Evolutionary conservation across 2,888 invertebrate genomes (phyloP), one percentile per base, ranked within the genome.

Genomic region (Temnothorax rugatulus): DNA sequence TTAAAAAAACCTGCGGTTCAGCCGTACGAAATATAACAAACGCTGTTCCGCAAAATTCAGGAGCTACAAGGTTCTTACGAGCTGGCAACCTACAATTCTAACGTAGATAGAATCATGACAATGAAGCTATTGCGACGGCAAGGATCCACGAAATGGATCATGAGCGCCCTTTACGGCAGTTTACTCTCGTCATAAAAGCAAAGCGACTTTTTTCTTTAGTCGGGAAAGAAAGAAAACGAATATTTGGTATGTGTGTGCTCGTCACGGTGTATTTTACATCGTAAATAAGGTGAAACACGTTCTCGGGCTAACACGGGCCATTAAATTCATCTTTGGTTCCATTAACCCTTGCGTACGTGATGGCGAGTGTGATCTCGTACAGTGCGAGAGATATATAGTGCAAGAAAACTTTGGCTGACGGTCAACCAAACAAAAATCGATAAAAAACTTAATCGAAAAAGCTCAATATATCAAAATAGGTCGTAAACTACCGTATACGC

Each of bases 281-380:
- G 79, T 89, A 87, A 89, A 89, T 84, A 89, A 83, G 57, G 50
- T 61, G 52, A 57, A 86, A 86, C 82, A 87, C 86, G 85, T 83
- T 83, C 64, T 77, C 81, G n/a, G 47, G 64, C 64, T 82, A 86
- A 89, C 83, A 66, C 57, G 68, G 68, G 52, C 82, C 82, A 71
- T 87, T 83, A 64, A 69, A 82, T 84, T 88, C 85, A 83, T 86
- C 76, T 76, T 18, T 64, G 44, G 57, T 71, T 75, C 85, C 89
- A 87, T 89, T 89, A 89, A 87, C 82, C 68, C 74, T 38, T 76
- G 69, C 74, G 86, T 84, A 89, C 84, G 89, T 89, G 86, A 87
- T 82, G 73, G 86, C 74, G 76, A 76, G 47, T 41, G 41, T 73
- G 66, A 83, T 85, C 81, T 74, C 29, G 59, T 57, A 59, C 74